These are phyloP conservation scores for Dryococelus australis DNA, from an alignment of 2,888 invertebrate genomes.

Conservation along the genomic window DNA sequence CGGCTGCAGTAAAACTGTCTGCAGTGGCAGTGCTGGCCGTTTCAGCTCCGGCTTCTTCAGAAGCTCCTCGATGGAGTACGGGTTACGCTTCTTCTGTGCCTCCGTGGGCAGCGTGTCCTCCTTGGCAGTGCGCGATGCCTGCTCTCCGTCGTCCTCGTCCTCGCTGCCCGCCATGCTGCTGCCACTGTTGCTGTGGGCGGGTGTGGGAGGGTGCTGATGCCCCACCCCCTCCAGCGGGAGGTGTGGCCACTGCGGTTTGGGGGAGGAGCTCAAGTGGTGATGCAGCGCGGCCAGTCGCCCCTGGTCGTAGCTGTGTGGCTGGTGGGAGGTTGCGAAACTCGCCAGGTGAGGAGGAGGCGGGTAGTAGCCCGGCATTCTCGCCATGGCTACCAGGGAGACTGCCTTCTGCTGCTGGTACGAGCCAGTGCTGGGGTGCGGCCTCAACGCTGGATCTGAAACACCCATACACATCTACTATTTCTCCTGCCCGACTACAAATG, in stretches of 20 bases:
- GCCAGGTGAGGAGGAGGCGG: conserved; percentile 35
- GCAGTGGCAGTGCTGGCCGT: conserved; percentile 55
- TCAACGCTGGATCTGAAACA: conserved; percentile 29
- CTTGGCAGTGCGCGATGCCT: conserved; percentile 34
- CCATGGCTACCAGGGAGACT: conserved; percentile 28
- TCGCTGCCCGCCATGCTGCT: conserved; percentile 65
- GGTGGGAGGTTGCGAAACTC: conserved; percentile 31
- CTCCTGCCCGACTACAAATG: too few relatives aligned
- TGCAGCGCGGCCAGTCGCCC: conserved; percentile 60
- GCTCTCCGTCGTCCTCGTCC: conserved; percentile 54
- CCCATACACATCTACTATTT: not conserved
- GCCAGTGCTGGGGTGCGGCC: conserved; percentile 7
- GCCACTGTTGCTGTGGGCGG: conserved; percentile 52
- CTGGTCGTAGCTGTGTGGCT: conserved; percentile 33
- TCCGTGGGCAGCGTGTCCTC: conserved; percentile 33
- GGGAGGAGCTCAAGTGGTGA: conserved; percentile 50
- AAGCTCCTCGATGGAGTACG: conserved; percentile 87
- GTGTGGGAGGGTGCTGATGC: conserved; percentile 43
- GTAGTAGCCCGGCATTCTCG: conserved; percentile 31
- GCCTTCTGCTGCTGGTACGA: conserved; percentile 27
- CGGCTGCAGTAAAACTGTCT: conserved; percentile 47
- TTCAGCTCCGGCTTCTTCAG: conserved; percentile 75
- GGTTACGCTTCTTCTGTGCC: conserved; percentile 70
- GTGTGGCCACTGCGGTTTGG: conserved; percentile 35
- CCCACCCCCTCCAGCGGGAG: not conserved